Percentiles rank a stretch among this genome's conserved stretches.
Conservation (phyloP, 2,797 vertebrate species). For the Halcyon badia region DNA sequence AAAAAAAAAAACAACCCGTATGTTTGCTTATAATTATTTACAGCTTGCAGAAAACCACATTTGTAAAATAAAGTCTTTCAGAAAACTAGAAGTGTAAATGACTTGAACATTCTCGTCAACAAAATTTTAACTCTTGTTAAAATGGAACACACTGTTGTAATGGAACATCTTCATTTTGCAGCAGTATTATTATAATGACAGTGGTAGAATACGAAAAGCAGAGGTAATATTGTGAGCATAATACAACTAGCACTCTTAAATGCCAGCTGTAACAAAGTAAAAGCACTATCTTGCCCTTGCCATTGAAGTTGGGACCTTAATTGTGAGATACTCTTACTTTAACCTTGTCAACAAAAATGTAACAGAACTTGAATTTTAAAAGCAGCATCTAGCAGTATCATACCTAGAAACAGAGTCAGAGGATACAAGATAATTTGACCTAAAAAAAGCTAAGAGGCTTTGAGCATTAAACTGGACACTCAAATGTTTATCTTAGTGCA, state of each 20-base stretch:
- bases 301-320: neutral
- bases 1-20: too few relatives aligned
- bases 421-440: conserved; percentile 44
- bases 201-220: neutral
- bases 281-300: neutral
- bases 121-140: neutral
- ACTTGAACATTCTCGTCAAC: neutral
- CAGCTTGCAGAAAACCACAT: neutral
- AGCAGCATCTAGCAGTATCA: neutral
- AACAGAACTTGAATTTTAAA: neutral
- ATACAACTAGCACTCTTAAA: neutral
- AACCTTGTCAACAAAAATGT: neutral
- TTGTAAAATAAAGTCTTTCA: neutral
- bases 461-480: conserved; percentile 41
- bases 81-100: neutral
- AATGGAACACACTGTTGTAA: neutral
- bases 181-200: neutral
- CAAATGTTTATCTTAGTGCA: conserved; percentile 12
- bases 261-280: neutral
- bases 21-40: neutral
- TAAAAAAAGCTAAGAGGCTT: conserved; percentile 65
- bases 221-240: neutral
- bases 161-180: neutral
- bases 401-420: neutral
- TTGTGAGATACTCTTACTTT: neutral